Evolutionary conservation across 2,113 vertebrate species (phyloP).

Genomic region (Microcebus jonahi): DNA sequence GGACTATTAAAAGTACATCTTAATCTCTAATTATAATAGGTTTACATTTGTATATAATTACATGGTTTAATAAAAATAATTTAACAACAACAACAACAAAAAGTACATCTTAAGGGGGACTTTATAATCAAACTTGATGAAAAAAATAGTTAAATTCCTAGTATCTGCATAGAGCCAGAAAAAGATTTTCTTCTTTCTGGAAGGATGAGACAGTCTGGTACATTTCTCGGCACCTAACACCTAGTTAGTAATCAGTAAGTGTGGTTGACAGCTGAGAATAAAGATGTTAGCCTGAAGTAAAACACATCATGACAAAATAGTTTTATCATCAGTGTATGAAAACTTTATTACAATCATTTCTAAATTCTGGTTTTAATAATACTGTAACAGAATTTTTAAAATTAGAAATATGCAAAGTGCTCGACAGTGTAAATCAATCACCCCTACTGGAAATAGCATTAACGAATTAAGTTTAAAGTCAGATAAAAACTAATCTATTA

Average conservation of each 20-base stretch:
- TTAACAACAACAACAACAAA: background rate
- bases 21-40: background rate
- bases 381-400: background rate
- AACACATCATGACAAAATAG: background rate
- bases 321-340: background rate
- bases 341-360: background rate
- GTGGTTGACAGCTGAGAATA: background rate
- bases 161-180: background rate
- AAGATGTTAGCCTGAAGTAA: conserved; percentile 11
- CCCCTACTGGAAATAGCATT: background rate
- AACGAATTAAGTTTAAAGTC: background rate
- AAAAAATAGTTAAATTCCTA: background rate
- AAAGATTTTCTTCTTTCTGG: background rate
- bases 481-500: conserved; percentile 37
- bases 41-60: too few relatives aligned
- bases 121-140: background rate
- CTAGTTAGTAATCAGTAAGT: background rate
- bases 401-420: background rate
- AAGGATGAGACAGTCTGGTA: background rate
- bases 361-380: conserved; percentile 21
- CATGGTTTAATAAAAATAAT: too few relatives aligned
- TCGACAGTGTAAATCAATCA: background rate
- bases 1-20: background rate
- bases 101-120: background rate
- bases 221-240: conserved; percentile 11